Evolutionary conservation across 2,797 vertebrate genomes (phyloP).

Genomic region (Acropternis orthonyx): DNA sequence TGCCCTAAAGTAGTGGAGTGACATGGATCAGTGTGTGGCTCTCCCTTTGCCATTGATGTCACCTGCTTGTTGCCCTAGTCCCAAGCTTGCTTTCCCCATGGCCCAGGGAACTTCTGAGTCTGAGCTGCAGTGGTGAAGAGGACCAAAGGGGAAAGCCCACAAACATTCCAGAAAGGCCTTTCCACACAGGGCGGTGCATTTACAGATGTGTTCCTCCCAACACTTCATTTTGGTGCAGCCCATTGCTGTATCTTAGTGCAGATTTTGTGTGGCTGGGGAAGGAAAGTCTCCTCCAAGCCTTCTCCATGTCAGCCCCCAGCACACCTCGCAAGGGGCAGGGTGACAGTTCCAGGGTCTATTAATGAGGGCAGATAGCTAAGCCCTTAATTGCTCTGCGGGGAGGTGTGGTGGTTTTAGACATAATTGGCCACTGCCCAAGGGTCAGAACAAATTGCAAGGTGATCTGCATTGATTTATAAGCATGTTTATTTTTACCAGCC

Average conservation of each 20-base stretch:
- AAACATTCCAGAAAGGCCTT: not conserved
- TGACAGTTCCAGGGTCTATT: not conserved
- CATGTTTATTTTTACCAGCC: slow-evolving; percentile 23
- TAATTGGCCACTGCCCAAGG: not conserved
- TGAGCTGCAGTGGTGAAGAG: not conserved
- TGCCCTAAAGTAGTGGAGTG: not conserved
- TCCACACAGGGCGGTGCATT: rapidly evolving
- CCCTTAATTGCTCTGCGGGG: not conserved
- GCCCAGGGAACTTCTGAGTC: not conserved
- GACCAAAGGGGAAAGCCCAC: not conserved
- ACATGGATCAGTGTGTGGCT: rapidly evolving
- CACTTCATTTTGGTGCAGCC: not conserved
- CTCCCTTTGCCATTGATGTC: not conserved
- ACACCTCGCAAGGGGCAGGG: rapidly evolving
- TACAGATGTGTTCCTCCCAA: not conserved
- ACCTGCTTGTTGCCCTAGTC: not conserved
- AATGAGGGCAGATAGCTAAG: not conserved
- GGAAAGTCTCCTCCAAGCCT: not conserved
- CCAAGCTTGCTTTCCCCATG: not conserved
- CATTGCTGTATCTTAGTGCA: not conserved
- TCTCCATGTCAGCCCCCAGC: not conserved
- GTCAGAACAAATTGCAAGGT: not conserved
- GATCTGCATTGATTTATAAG: not conserved
- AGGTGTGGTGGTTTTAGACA: not conserved
- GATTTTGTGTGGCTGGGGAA: not conserved